A percentile compares a stretch with the other conserved stretches of the same genome.
These are phyloP conservation scores for Andrena bicolor DNA, from an alignment of 2,888 invertebrate genomes.

Conservation along the genomic window DNA sequence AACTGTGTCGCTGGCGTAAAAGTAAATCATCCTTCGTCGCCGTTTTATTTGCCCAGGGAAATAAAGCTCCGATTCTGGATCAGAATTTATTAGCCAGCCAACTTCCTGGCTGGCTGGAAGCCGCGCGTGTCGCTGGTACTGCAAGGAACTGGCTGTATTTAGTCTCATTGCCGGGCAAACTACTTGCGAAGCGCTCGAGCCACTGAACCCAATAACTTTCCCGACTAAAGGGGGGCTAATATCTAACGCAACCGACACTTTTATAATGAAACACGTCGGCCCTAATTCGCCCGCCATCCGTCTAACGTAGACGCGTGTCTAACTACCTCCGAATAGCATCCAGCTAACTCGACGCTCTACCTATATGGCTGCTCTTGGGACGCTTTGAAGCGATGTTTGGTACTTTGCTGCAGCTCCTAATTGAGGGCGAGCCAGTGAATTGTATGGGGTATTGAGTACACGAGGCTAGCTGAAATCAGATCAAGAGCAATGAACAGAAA, in stretches of 20 bases:
- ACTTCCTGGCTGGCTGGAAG: conserved; percentile 9
- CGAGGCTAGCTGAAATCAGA: not conserved
- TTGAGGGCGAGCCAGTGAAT: no score
- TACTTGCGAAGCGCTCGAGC: not conserved
- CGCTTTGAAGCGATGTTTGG: not conserved
- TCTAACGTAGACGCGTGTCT: conserved; percentile 1
- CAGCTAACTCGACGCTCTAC: no score
- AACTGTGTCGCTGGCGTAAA: conserved; percentile 31
- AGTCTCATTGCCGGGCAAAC: not conserved
- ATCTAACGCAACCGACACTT: not conserved
- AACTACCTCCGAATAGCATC: not conserved
- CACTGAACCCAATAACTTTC: not conserved
- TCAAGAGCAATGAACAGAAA: no score
- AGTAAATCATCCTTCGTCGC: conserved; percentile 45
- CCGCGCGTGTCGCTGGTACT: not conserved
- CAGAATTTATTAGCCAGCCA: conserved; percentile 44
- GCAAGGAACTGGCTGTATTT: not conserved
- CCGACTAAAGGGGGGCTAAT: not conserved
- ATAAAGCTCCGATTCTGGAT: conserved; percentile 47
- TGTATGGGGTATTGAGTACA: no score
- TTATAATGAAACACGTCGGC: not conserved
- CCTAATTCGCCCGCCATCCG: not conserved
- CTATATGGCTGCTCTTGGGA: not conserved
- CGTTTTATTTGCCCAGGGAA: conserved; percentile 39
- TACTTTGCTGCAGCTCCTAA: not conserved